These are phyloP conservation scores for Ectropis grisescens DNA, from an alignment of 1,140 invertebrate genomes.

Conservation along the genomic window DNA sequence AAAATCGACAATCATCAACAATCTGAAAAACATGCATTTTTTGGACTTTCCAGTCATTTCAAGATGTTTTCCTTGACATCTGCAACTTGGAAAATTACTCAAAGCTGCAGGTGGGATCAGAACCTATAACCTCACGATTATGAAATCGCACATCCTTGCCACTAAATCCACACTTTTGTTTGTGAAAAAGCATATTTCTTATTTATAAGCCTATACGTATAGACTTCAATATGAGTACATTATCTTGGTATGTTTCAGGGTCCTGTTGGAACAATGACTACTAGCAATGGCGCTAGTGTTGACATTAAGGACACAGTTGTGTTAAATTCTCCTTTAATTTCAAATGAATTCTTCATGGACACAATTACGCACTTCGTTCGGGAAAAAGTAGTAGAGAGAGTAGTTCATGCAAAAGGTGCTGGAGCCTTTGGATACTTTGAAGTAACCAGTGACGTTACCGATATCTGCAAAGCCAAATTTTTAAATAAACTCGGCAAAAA, in stretches of 20 bases:
- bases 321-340: conserved; percentile 72
- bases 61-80: neutral
- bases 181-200: neutral
- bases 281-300: conserved; percentile 88
- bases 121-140: too few relatives aligned
- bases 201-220: neutral
- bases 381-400: conserved; percentile 94
- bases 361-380: conserved; percentile 91
- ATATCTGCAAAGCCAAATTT: conserved; percentile 87
- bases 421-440: conserved; percentile 97
- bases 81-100: neutral
- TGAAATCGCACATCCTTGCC: neutral
- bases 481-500: conserved; percentile 88
- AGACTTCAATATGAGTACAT: too few relatives aligned
- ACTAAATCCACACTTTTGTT: neutral
- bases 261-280: conserved; percentile 83
- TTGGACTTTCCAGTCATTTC: neutral
- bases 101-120: too few relatives aligned
- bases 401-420: conserved; percentile 95
- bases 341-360: conserved; percentile 90
- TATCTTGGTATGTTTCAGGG: conserved; percentile 77
- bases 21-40: neutral
- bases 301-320: conserved; percentile 74
- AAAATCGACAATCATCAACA: too few relatives aligned
- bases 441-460: conserved; percentile 91